Percentiles rank a stretch among this genome's conserved stretches.
These are phyloP conservation scores for Leucophenga montana DNA, from an alignment of 2,888 invertebrate species.

Conservation along the genomic window DNA sequence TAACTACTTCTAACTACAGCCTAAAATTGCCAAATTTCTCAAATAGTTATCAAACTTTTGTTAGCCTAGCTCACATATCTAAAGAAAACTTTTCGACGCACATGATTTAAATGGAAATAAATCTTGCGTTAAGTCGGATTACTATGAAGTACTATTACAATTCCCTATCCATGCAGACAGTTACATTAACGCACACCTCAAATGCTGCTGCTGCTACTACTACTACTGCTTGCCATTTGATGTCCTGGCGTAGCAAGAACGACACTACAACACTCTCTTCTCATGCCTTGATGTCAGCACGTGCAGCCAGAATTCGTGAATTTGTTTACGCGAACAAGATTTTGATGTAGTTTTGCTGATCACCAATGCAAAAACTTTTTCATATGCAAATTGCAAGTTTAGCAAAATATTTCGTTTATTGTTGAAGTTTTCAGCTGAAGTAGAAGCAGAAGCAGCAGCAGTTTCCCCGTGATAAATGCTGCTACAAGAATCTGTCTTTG, in stretches of 20 bases:
- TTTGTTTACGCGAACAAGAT: constrained; percentile 55
- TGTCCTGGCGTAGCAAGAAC: too few species aligned
- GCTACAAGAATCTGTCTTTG: constrained; percentile 36
- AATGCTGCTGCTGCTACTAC: not conserved
- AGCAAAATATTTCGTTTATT: constrained; percentile 69
- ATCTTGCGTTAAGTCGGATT: constrained; percentile 67
- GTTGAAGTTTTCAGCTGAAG: constrained; percentile 58
- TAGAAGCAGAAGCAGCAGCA: constrained; percentile 26
- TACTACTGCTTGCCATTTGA: constrained; percentile 5
- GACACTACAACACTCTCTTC: too few species aligned
- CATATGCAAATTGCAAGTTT: constrained; percentile 69
- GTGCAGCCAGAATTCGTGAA: constrained; percentile 53
- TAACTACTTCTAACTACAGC: too few species aligned
- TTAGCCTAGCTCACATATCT: not conserved
- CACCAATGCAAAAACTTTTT: constrained; percentile 54
- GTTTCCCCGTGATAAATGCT: not conserved
- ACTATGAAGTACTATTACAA: constrained; percentile 42
- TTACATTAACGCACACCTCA: not conserved
- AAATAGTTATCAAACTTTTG: too few species aligned
- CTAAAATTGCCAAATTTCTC: too few species aligned
- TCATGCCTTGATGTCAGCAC: constrained; percentile 45
- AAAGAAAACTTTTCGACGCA: constrained; percentile 58
- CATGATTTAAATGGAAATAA: constrained; percentile 65
- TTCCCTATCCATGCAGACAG: not conserved
- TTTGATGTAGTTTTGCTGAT: too few species aligned